Evolutionary conservation across 2,113 vertebrate genomes (phyloP).

Genomic region (Siniperca knerii): DNA sequence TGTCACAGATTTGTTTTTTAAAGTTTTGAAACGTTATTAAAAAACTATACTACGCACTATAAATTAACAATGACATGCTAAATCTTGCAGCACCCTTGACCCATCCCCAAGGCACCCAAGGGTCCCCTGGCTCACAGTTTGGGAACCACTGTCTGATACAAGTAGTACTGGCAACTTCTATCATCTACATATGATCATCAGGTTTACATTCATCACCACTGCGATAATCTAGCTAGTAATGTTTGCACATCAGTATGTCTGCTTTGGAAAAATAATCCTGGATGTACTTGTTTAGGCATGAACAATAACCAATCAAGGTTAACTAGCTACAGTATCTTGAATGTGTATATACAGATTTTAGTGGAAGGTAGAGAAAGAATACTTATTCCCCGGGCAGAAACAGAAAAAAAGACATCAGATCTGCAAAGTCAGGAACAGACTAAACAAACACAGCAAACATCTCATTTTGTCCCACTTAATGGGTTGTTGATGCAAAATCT

Average conservation of each 20-base stretch:
- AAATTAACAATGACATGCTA: too few relatives aligned
- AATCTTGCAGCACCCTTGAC: too few relatives aligned
- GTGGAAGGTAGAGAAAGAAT: background rate
- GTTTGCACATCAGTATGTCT: background rate
- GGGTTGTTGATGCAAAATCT: background rate
- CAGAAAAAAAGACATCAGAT: background rate
- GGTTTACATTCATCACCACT: background rate
- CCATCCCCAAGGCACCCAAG: too few relatives aligned
- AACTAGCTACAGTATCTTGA: too few relatives aligned
- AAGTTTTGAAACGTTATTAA: too few relatives aligned
- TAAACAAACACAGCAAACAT: background rate
- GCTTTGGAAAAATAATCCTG: background rate
- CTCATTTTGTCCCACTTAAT: background rate
- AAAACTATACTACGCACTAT: too few relatives aligned
- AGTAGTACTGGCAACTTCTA: background rate
- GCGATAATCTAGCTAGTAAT: background rate
- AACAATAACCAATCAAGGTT: too few relatives aligned
- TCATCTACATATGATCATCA: background rate
- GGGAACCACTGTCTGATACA: too few relatives aligned
- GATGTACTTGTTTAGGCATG: background rate
- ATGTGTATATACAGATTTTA: too few relatives aligned
- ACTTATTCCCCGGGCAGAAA: background rate
- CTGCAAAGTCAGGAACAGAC: background rate
- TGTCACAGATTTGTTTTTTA: too few relatives aligned
- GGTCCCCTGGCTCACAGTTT: too few relatives aligned